These are phyloP conservation scores for Hydrocynus forskahlii DNA, from an alignment of 2,797 vertebrate genomes.

Conservation along the genomic window DNA sequence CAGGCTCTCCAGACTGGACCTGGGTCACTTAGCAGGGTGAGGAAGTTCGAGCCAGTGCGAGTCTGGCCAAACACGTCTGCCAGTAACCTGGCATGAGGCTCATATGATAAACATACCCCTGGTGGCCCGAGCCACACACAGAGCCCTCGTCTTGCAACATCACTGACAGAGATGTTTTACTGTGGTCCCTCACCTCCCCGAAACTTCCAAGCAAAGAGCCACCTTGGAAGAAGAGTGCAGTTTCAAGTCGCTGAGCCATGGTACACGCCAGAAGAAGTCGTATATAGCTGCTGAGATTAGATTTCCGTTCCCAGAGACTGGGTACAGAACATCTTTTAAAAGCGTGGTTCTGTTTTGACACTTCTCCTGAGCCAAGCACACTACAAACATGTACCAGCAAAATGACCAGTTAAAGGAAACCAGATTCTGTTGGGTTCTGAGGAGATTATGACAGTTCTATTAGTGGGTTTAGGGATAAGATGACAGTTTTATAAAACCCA, in stretches of 20 bases:
- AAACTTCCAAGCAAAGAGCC: conserved; percentile 18
- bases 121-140: conserved; percentile 52
- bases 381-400: neutral
- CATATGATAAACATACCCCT: conserved; percentile 51
- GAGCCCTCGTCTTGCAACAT: conserved; percentile 21
- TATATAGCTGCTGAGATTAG: conserved; percentile 53
- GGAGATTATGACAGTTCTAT: conserved; percentile 6
- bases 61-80: conserved; percentile 52
- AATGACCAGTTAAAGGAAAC: neutral
- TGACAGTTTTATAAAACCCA: conserved; percentile 27
- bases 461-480: conserved; percentile 18
- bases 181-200: conserved; percentile 2
- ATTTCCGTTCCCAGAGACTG: conserved; percentile 46
- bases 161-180: conserved; percentile 17
- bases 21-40: conserved; percentile 45
- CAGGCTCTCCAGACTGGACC: conserved; percentile 34
- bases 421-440: conserved; percentile 1
- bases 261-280: conserved; percentile 33
- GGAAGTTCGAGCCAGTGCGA: conserved; percentile 40
- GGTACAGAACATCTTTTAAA: conserved; percentile 51
- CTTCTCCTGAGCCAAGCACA: conserved; percentile 18
- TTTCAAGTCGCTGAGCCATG: conserved; percentile 25
- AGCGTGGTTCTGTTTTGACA: conserved; percentile 45
- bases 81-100: conserved; percentile 47
- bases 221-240: conserved; percentile 26